Percentiles rank a stretch among this genome's conserved stretches.
These are phyloP conservation scores for Notechis scutatus DNA, from an alignment of 2,113 vertebrate species.

Conservation along the genomic window DNA sequence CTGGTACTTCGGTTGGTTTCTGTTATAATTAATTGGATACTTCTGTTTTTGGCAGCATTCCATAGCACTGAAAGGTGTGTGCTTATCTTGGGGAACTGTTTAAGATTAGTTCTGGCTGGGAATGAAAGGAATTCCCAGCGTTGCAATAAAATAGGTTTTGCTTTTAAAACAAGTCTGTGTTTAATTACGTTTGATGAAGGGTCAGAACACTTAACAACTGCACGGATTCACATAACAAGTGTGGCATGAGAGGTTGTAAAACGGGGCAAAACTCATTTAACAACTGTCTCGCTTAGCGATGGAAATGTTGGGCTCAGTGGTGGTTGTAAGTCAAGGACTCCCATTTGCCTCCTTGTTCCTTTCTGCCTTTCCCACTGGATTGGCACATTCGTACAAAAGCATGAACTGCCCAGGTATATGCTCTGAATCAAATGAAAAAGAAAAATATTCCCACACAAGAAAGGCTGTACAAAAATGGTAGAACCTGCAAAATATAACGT, in stretches of 20 bases:
- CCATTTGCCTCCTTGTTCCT: not conserved
- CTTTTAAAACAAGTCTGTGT: no score
- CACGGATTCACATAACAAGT: not conserved
- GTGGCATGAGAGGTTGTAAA: not conserved
- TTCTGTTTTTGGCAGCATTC: no score
- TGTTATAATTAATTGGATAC: no score
- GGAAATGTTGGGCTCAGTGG: not conserved
- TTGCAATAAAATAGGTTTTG: no score
- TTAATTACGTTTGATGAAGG: no score
- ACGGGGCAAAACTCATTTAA: not conserved
- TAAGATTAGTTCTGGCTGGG: no score
- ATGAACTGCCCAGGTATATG: not conserved
- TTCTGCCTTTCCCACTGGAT: not conserved
- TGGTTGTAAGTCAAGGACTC: not conserved
- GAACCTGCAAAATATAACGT: not conserved
- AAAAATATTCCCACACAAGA: not conserved
- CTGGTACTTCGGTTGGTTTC: no score
- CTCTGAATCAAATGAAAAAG: not conserved
- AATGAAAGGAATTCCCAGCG: no score
- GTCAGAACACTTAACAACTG: no score
- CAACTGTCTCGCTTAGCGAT: not conserved
- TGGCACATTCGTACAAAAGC: no score
- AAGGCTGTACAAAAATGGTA: not conserved
- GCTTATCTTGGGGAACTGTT: no score
- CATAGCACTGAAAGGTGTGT: no score